Base-by-base conservation (phyloP, 2,113 vertebrate species). In the Oncorhynchus tshawytscha region DNA sequence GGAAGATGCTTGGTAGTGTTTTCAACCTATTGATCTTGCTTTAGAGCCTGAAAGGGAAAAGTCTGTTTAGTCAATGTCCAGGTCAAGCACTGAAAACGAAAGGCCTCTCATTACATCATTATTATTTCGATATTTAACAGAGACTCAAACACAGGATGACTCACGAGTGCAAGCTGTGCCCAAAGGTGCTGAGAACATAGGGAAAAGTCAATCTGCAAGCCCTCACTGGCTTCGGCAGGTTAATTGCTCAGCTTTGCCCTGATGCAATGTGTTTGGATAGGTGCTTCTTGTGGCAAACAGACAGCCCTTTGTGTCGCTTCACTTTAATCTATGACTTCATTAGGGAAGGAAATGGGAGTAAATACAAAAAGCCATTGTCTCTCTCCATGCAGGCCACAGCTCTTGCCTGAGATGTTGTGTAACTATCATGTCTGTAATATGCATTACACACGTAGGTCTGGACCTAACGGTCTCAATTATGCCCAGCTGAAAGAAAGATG, bases 311-410 rank as follows among this genome's bases (percentile, higher is more conserved):
- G 92, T 93, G 82, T 78, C 69, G 75, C 87, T 89, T 93, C 82
- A 91, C 92, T 93, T 94, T 90, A 86, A 87, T 90, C 90, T 83
- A 85, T 90, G 87, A 94, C 91, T 94, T 93, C 91, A 94, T 95
- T 93, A 92, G 91, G 93, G 93, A 94, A 94, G 93, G 92, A 93
- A 95, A 94, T 89, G 85, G 89, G 91, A 93, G 91, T 94, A 91
- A 91, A 94, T 93, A 92, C 88, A 92, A 92, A 91, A 92, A 86
- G 82, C 91, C 83, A 93, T 94, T 94, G 92, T 93, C 89, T 92
- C 89, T 87, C 74, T 84, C 83, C n/a, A 45, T 45, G 39, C 39
- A 62, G 84, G 87, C 80, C 67, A 70, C 77, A 74, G 78, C 74
- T 77, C 54, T 74, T 75, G 78, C 82, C 86, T 71, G 83, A 85